Evolutionary conservation across 2,797 vertebrate genomes (phyloP).

Genomic region (Coregonus sp.): DNA sequence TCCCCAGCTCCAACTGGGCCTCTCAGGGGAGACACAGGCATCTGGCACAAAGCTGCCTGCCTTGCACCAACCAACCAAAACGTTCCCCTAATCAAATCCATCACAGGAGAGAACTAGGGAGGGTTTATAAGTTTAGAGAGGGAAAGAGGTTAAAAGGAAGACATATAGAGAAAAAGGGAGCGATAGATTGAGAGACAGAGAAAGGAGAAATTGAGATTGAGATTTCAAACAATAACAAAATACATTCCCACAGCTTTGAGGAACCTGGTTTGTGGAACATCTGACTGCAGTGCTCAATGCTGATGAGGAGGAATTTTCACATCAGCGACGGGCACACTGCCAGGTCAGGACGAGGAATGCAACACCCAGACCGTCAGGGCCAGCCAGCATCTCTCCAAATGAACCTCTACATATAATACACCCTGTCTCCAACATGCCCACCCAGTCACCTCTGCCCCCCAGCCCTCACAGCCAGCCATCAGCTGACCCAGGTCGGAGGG

Average conservation of each 20-base stretch:
- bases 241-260: not conserved
- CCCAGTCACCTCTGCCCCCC: not conserved
- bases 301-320: slow-evolving; percentile 35
- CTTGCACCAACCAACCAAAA: slow-evolving; percentile 1
- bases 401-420: not conserved
- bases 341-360: slow-evolving; percentile 28
- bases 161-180: not conserved
- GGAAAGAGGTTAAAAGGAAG: not conserved
- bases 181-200: not conserved
- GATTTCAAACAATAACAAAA: slow-evolving; percentile 4
- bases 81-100: not conserved
- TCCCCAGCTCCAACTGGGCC: not conserved
- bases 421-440: not conserved
- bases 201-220: not conserved
- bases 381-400: slow-evolving; percentile 5
- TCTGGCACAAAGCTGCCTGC: slow-evolving; percentile 5
- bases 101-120: not conserved
- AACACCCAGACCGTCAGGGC: slow-evolving; percentile 5
- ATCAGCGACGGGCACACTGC: slow-evolving; percentile 26
- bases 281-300: slow-evolving; percentile 26
- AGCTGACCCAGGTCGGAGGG: not conserved
- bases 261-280: slow-evolving; percentile 16
- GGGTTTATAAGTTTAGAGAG: not conserved
- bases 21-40: not conserved
- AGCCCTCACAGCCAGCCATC: not conserved